Conservation (phyloP, 2,113 vertebrate genomes). For the Phylloscopus whistleri region DNA sequence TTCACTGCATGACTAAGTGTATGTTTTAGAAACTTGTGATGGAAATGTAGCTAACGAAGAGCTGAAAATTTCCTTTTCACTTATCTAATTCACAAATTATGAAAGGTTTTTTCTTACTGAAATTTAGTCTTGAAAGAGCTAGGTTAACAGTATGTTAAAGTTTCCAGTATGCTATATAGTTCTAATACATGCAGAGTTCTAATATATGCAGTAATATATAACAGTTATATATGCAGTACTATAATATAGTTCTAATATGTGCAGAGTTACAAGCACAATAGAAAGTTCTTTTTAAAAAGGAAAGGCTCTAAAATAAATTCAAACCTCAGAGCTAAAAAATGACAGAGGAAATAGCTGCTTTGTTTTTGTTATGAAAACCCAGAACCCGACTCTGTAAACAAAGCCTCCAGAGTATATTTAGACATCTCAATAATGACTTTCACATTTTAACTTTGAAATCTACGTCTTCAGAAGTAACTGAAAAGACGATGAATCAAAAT, state of each 20-base stretch:
- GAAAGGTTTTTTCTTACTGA: background rate
- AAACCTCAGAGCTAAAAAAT: background rate
- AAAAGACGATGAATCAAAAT: background rate
- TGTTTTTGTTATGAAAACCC: background rate
- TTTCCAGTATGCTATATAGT: background rate
- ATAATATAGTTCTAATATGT: background rate
- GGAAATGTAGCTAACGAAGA: background rate
- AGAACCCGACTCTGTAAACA: background rate
- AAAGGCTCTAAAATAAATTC: background rate
- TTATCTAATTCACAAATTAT: background rate
- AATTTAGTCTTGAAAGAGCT: background rate
- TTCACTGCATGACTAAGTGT: background rate
- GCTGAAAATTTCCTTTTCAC: background rate
- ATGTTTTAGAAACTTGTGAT: background rate
- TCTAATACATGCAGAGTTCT: background rate
- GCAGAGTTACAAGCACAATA: background rate
- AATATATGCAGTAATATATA: too few species aligned
- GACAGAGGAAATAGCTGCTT: background rate
- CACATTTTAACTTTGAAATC: background rate
- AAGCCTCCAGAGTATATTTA: background rate
- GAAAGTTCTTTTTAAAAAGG: background rate
- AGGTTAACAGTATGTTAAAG: background rate
- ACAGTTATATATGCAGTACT: too few species aligned
- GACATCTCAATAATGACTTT: background rate
- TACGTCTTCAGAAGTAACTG: background rate